phyloP scores from a whole-genome alignment of 2,888 invertebrate species.

The Hyles lineata region DNA sequence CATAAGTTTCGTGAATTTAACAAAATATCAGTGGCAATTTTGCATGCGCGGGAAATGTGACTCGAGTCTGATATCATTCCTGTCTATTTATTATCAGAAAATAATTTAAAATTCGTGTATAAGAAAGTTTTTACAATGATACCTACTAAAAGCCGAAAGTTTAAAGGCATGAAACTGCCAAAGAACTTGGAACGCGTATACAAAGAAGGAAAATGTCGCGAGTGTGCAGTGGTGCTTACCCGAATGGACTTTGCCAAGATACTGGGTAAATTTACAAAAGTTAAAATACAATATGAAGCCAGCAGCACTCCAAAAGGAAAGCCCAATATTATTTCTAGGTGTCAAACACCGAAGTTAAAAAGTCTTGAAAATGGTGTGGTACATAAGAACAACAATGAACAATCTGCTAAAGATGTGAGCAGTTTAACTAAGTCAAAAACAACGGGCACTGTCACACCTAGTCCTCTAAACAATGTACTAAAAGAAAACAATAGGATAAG shows the following conservation, averaged over 20 bases:
- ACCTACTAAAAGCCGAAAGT: conserved; percentile 56
- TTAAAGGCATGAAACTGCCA: conserved; percentile 63
- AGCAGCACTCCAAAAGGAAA: conserved; percentile 63
- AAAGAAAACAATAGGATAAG: conserved; percentile 74
- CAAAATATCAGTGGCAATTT: conserved; percentile 43
- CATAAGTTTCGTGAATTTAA: conserved; percentile 29
- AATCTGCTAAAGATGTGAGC: conserved; percentile 60
- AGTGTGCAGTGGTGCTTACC: conserved; percentile 75
- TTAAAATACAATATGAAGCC: conserved; percentile 79
- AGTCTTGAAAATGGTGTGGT: conserved; percentile 81
- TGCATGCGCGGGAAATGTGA: conserved; percentile 83
- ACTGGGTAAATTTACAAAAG: conserved; percentile 80
- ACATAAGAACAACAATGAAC: conserved; percentile 58
- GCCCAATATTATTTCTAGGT: conserved; percentile 51
- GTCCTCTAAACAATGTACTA: conserved; percentile 59
- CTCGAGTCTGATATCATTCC: conserved; percentile 57
- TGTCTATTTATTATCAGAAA: conserved; percentile 44
- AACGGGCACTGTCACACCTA: conserved; percentile 43
- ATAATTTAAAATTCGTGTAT: conserved; percentile 38
- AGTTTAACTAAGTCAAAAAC: conserved; percentile 53
- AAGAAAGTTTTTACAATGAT: conserved; percentile 58
- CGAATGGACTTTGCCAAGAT: conserved; percentile 82
- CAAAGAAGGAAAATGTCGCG: conserved; percentile 76
- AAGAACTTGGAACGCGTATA: conserved; percentile 72
- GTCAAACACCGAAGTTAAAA: conserved; percentile 65